Percentiles rank a stretch among this genome's conserved stretches.
phyloP scores from a whole-genome alignment of 2,797 vertebrate species.

The Myotis pilosus region DNA sequence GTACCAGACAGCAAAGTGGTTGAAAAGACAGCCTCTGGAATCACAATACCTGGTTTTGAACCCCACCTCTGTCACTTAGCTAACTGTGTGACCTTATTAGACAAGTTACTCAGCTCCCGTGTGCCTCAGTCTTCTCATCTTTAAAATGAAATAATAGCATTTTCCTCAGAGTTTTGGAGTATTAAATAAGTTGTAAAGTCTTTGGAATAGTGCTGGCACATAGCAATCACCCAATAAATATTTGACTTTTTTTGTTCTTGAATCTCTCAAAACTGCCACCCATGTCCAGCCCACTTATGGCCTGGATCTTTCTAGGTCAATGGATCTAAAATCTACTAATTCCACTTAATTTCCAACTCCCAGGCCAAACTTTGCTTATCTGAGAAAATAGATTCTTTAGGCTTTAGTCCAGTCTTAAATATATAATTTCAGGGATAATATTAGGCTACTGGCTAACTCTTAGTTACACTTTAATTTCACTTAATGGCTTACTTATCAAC shows the following conservation, averaged over 20 bases:
- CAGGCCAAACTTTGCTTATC: background rate
- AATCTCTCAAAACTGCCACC: background rate
- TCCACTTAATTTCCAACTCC: background rate
- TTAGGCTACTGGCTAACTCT: background rate
- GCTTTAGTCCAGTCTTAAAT: background rate
- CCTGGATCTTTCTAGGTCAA: background rate
- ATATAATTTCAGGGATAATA: background rate
- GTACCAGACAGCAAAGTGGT: background rate
- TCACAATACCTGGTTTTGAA: background rate
- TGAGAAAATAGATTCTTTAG: background rate
- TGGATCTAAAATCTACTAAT: background rate
- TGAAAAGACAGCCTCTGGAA: background rate
- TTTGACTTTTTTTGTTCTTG: background rate
- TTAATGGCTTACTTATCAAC: background rate
- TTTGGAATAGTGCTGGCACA: background rate
- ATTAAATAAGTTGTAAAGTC: background rate
- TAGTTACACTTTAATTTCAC: background rate
- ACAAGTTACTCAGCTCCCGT: background rate
- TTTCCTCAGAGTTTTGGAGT: background rate
- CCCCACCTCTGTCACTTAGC: background rate
- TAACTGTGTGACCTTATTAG: background rate
- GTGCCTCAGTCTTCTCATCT: background rate
- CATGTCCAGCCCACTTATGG: background rate
- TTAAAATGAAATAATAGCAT: background rate
- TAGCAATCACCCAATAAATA: background rate